phyloP scores from a whole-genome alignment of 2,888 invertebrate genomes.

The Pinctada fucata region DNA sequence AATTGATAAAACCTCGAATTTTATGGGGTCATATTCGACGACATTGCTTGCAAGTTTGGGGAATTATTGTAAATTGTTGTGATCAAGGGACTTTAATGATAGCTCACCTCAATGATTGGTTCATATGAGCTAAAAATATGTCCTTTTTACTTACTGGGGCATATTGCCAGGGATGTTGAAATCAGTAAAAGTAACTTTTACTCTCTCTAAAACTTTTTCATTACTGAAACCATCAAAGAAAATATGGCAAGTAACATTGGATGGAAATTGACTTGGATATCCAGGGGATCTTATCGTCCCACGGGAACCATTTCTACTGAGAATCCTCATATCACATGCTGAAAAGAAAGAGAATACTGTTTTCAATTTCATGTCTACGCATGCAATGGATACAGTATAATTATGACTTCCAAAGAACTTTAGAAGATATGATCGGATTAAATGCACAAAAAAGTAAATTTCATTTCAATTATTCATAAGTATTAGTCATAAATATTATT shows the following conservation, averaged over 20 bases:
- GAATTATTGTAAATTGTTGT: too few species aligned
- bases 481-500: too few species aligned
- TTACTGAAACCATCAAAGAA: conserved; percentile 96
- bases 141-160: conserved; percentile 59
- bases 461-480: too few species aligned
- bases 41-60: too few species aligned
- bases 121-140: too few species aligned
- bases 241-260: conserved; percentile 97
- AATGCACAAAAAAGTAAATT: too few species aligned
- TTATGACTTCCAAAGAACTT: too few species aligned
- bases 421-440: too few species aligned
- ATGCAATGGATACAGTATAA: too few species aligned
- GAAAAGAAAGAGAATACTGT: conserved; percentile 46
- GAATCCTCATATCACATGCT: conserved; percentile 98
- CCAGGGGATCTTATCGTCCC: conserved; percentile 97
- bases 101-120: too few species aligned
- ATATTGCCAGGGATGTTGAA: conserved; percentile 88
- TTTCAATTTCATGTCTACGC: neutral
- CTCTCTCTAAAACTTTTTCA: conserved; percentile 95
- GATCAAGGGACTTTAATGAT: too few species aligned
- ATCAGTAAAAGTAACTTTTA: conserved; percentile 90
- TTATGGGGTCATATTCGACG: too few species aligned
- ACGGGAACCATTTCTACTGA: conserved; percentile 90
- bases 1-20: neutral
- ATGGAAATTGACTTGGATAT: conserved; percentile 96